Evolutionary conservation across 2,888 invertebrate genomes (phyloP), one percentile per base, ranked within the genome.

Genomic region (Dioctria linearis): DNA sequence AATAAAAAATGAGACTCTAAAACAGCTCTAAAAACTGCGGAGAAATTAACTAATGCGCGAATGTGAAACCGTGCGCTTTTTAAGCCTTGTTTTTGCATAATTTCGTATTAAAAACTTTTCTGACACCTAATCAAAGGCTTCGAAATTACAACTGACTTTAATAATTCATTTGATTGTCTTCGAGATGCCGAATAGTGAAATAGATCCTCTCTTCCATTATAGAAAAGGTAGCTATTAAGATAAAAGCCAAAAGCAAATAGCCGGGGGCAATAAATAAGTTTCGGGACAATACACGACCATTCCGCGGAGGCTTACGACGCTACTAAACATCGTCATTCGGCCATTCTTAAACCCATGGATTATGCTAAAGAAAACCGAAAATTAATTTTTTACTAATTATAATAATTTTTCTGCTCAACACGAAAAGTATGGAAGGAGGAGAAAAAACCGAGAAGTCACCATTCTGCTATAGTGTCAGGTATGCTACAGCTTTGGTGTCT

Each of bases 121-220:
- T 46, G 46, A 67, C 67, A 67, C 67, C 67, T 67, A 43, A 67
- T 67, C 42, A 67, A 67, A 67, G 67, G 67, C 46, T 43, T 67
- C 46, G 67, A 67, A 67, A 67, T 67, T 67, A 67, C 46, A 67
- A 46, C 67, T 67, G 67, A 67, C 67, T 67, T 67, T 67, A 67
- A 67, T 67, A 46, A 67, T 67, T 67, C 67, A 67, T 67, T 67
- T 25, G 67, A 13, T 5, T 8, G 46, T 5, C 46, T 25, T 25
- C 46, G 8, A 46, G 2, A 46, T 46, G 5, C 8, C 46, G 2
- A 46, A 46, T 46, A 8, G 5, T 46, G 46, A n/a, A 4, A 46
- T 46, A 46, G 46, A 5, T 46, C 25, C 25, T 46, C 46, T 5
- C 46, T 46, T 46, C 25, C 46, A 46, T 46, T 46, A 46, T 8